Base-by-base conservation (phyloP, 2,888 invertebrate genomes). In the Oligia fasciuncula region DNA sequence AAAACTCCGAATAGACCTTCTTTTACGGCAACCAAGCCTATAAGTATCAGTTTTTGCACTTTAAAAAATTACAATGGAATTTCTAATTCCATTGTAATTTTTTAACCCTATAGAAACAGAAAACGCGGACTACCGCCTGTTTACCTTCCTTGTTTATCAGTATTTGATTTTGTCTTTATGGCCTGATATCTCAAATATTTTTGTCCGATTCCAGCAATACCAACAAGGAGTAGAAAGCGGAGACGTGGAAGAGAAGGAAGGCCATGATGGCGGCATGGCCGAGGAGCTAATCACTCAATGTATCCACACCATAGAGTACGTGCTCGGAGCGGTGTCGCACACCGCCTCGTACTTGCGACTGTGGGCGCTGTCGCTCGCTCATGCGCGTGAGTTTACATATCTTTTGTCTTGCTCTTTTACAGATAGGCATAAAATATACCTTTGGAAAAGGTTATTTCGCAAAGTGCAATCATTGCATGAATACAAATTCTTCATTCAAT, bases 261-360 rank as follows among this genome's bases (percentile, higher is more conserved):
- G 93, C 63, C 90, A 92, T 1, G 97, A 97, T 0, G 97, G 97
- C 89, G 82, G 98, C 19, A 97, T 98, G 92, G 97, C 98, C 1
- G 99, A 99, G 91, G 93, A 98, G 84, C 97, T 98, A 94, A 98
- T 99, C 87, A 98, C 98, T 87, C 99, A 99, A 91, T 98, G 97
- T 6, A 99, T 99, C 89, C 99, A 99, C 94, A 99, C 99, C 9
- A 99, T 99, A 81, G 99, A 99, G 95, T 99, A 98, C 91, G 98
- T 98, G 78, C 97, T 99, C 72, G 98, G 99, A 65, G 98, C 98
- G n/a, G 98, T 99, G 23, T 99, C 99, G 0, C 99, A 99, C 94
- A 99, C 99, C 0, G 99, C 99, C 1, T 99, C 99, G 0, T 99
- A 99, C 92, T 97, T 99, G 72, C 98, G 99, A 83, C 97, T 99